Percentiles rank a stretch among this genome's conserved stretches.
These are phyloP conservation scores for Alviniconcha marisindica DNA, from an alignment of 1,140 invertebrate genomes.

Conservation along the genomic window DNA sequence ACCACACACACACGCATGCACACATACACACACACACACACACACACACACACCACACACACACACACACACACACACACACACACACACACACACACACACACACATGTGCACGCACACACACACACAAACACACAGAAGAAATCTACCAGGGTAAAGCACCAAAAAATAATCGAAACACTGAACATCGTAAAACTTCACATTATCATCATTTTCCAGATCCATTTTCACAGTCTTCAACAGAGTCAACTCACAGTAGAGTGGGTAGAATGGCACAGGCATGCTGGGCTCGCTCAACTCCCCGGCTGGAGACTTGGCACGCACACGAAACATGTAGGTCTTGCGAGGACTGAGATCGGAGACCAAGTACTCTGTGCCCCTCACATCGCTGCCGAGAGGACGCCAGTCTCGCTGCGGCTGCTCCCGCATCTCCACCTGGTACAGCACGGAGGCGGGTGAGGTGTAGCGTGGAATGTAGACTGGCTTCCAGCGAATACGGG, in stretches of 20 bases:
- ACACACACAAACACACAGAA: too few species aligned
- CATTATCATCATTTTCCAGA: too few species aligned
- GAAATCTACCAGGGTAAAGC: too few species aligned
- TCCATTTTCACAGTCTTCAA: too few species aligned
- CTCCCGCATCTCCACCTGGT: constrained; percentile 63
- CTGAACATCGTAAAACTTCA: too few species aligned
- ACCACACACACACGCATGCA: too few species aligned
- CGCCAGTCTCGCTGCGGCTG: constrained; percentile 66
- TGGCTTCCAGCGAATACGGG: constrained; percentile 64
- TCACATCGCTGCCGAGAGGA: constrained; percentile 63
- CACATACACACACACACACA: too few species aligned
- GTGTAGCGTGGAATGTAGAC: constrained; percentile 64
- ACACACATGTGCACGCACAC: too few species aligned
- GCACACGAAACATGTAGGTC: constrained; percentile 69
- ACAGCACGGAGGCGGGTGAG: constrained; percentile 41
- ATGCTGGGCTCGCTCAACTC: constrained; percentile 71
- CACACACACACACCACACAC: too few species aligned
- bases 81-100: too few species aligned
- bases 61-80: too few species aligned
- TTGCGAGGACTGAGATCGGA: constrained; percentile 63
- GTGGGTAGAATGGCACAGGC: constrained; percentile 66
- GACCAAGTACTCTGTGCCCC: constrained; percentile 55
- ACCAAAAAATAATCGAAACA: too few species aligned
- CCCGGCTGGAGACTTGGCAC: constrained; percentile 90
- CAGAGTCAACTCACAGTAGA: constrained; percentile 52